Conservation (phyloP, 2,113 vertebrate species). For the Condylura cristata region DNA sequence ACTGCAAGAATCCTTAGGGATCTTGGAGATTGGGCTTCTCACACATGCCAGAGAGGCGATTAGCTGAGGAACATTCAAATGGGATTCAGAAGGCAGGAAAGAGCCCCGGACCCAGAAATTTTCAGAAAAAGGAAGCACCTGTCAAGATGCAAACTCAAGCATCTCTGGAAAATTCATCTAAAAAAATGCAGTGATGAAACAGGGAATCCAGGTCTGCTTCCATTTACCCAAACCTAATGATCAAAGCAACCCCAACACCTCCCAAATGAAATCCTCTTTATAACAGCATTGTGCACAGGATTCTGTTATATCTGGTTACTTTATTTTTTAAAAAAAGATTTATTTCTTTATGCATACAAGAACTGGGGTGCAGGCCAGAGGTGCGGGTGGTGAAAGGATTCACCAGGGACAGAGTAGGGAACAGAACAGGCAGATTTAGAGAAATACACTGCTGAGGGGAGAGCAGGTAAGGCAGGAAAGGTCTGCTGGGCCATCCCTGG, state of each 20-base stretch:
- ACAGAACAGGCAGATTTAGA: too few relatives aligned
- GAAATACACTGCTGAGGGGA: too few relatives aligned
- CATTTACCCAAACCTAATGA: neutral
- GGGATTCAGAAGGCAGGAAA: neutral
- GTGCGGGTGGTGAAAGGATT: too few relatives aligned
- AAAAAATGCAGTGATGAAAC: neutral
- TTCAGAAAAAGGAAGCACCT: neutral
- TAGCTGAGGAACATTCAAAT: neutral
- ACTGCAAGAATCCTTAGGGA: neutral
- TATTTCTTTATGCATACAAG: too few relatives aligned
- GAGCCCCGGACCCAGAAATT: neutral
- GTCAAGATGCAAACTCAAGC: neutral
- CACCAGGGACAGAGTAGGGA: too few relatives aligned
- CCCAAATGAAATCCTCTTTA: neutral
- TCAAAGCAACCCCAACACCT: neutral
- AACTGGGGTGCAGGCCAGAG: too few relatives aligned
- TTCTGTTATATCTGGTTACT: neutral
- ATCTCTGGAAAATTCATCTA: neutral
- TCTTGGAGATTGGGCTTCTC: neutral
- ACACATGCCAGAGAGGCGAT: neutral
- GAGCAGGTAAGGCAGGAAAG: too few relatives aligned
- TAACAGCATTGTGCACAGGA: neutral
- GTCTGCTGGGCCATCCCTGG: too few relatives aligned
- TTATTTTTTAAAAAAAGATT: too few relatives aligned
- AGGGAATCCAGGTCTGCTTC: neutral